phyloP scores from a whole-genome alignment of 1,140 invertebrate species.

The Bombus haemorrhoidalis region DNA sequence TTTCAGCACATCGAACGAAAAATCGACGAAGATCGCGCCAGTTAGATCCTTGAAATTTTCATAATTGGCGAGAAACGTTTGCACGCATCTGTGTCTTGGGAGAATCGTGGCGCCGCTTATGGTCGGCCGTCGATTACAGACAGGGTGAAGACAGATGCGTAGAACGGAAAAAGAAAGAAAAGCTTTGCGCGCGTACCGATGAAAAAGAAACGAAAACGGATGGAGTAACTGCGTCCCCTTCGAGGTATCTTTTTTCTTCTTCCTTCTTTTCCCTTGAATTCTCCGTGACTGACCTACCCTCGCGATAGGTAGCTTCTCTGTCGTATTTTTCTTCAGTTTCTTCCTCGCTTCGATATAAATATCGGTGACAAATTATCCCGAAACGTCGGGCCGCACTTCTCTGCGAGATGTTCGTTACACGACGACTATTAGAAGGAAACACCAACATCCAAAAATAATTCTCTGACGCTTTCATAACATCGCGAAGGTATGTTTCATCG shows the following conservation, averaged over 20 bases:
- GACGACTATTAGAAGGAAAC: not conserved
- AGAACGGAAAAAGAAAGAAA: not conserved
- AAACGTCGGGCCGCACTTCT: not conserved
- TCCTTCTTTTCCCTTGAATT: not conserved
- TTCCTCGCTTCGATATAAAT: slow-evolving; percentile 33
- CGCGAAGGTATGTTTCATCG: fast-evolving
- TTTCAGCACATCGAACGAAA: not conserved
- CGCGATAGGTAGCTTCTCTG: not conserved
- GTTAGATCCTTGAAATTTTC: slow-evolving; percentile 8
- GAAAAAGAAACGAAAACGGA: not conserved
- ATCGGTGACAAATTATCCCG: slow-evolving; percentile 34
- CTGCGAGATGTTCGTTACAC: not conserved
- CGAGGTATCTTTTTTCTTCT: not conserved
- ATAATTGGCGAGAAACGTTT: slow-evolving; percentile 16
- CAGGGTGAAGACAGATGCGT: not conserved
- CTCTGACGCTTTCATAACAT: too few species aligned
- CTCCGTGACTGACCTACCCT: slow-evolving; percentile 14
- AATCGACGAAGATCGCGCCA: too few species aligned
- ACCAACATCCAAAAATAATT: not conserved
- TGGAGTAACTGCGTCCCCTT: not conserved
- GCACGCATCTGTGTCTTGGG: not conserved
- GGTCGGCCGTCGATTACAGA: not conserved
- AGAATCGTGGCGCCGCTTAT: too few species aligned
- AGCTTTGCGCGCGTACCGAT: not conserved
- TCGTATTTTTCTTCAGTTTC: slow-evolving; percentile 8